Conservation (phyloP, 2,888 invertebrate species). For the Adelognathus sp. region DNA sequence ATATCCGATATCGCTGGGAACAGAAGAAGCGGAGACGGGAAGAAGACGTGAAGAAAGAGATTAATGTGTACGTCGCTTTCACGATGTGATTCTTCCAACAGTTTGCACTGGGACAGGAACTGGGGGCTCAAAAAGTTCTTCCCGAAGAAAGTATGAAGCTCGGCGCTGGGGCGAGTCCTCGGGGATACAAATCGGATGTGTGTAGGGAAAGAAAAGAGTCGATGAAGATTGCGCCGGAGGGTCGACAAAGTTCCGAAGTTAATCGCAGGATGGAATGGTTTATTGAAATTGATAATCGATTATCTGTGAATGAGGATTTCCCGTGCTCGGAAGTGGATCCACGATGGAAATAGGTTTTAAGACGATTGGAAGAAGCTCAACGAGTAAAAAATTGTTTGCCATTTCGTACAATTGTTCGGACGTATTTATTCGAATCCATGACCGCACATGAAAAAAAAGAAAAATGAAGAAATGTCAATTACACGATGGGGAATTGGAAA, state of each 20-base stretch:
- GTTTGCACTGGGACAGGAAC: conserved; percentile 13
- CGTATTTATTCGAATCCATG: too few species aligned
- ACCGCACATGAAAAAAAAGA: too few species aligned
- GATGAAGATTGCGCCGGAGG: not conserved
- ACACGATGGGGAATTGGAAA: too few species aligned
- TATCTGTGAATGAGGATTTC: too few species aligned
- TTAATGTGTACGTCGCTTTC: conserved; percentile 22
- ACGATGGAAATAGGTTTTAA: too few species aligned
- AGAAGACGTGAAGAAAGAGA: conserved; percentile 8
- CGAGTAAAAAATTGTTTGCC: too few species aligned
- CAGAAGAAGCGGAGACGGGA: not conserved
- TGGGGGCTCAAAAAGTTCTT: not conserved
- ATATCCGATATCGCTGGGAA: not conserved
- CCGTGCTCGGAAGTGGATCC: too few species aligned
- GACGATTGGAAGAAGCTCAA: too few species aligned
- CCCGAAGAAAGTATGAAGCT: not conserved
- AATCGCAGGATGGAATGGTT: not conserved
- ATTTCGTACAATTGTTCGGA: too few species aligned
- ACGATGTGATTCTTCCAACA: conserved; percentile 9
- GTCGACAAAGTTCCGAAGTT: not conserved
- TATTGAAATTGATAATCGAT: not conserved
- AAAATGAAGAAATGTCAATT: too few species aligned
- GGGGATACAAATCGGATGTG: not conserved
- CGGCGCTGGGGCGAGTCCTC: not conserved
- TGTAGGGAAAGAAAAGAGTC: not conserved